phyloP scores from a whole-genome alignment of 2,113 vertebrate species.

The Numida meleagris region DNA sequence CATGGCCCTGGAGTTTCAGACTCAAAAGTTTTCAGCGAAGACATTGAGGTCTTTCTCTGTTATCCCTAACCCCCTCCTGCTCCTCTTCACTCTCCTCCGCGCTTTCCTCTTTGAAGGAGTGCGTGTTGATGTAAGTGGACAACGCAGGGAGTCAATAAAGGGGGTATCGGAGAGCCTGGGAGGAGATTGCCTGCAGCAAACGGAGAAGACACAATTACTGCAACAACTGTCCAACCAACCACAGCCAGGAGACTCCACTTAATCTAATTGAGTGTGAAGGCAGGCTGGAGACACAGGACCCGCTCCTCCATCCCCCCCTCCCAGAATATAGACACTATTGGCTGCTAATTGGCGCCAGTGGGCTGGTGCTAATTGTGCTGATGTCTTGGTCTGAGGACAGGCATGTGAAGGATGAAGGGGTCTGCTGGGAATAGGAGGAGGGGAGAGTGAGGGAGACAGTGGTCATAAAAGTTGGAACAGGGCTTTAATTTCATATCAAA shows the following conservation, averaged over 20 bases:
- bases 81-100: background rate
- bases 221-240: slow-evolving; percentile 76
- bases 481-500: slow-evolving; percentile 83
- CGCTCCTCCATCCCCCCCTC: slow-evolving; percentile 67
- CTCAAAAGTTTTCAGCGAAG: background rate
- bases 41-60: background rate
- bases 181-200: slow-evolving; percentile 73
- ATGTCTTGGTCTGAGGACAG: slow-evolving; percentile 77
- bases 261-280: slow-evolving; percentile 99
- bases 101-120: slow-evolving; percentile 22
- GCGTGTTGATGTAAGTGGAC: slow-evolving; percentile 70
- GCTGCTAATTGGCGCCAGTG: slow-evolving; percentile 99
- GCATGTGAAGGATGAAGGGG: slow-evolving; percentile 68
- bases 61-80: background rate
- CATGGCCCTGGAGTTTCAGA: background rate
- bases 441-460: slow-evolving; percentile 48
- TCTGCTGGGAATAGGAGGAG: slow-evolving; percentile 73
- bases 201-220: slow-evolving; percentile 77
- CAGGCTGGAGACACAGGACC: slow-evolving; percentile 87
- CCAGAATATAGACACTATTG: slow-evolving; percentile 88
- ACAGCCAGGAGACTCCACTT: slow-evolving; percentile 83
- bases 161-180: slow-evolving; percentile 47
- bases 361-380: slow-evolving; percentile 95
- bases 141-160: slow-evolving; percentile 57
- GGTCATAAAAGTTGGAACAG: slow-evolving; percentile 76